Base-by-base conservation (phyloP, 2,888 invertebrate genomes). In the Mesorhabditis spiculigera region DNA sequence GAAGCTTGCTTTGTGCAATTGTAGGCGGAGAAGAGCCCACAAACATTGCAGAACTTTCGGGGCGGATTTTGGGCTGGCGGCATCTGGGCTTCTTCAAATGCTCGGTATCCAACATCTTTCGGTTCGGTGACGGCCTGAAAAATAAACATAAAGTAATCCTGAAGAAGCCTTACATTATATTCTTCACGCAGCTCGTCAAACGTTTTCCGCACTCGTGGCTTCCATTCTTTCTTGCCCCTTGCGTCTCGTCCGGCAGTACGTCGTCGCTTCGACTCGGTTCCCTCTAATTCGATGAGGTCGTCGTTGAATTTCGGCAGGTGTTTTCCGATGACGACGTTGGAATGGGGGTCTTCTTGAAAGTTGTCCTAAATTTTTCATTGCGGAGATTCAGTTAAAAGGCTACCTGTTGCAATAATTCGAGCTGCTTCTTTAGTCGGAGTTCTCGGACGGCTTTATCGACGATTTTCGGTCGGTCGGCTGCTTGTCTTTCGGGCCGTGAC, bases 21-120 rank as follows among this genome's bases (percentile, higher is more conserved):
- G 58, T 50, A 50, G 8, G 10, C 58, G n/a, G 10, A 10, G n/a
- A 50, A 50, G 3, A 10, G n/a, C n/a, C 58, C 58, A n/a, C 58
- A 50, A 50, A 50, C 58, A 50, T n/a, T n/a, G 58, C 58, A 50
- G 58, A 50, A 50, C n/a, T 50, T 50, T 50, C 58, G 8, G 8
- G 58, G 58, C n/a, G 58, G 58, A 10, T 13, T n/a, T 10, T 10
- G 8, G 8, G 58, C 8, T 13, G 58, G 58, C n/a, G 58, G 58
- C 10, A n/a, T n/a, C 10, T 10, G 10, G 2, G 58, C 58, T 50
- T 50, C 58, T 50, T 50, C 58, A n/a, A 13, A 50, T n/a, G 58
- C 58, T 50, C n/a, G 58, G n/a, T 50, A 50, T n/a, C 58, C 58
- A 13, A 13, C n/a, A 3, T 13, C 58, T 50, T 50, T n/a, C n/a